These are phyloP conservation scores for Podilymbus podiceps DNA, from an alignment of 2,113 vertebrate genomes.

Conservation along the genomic window DNA sequence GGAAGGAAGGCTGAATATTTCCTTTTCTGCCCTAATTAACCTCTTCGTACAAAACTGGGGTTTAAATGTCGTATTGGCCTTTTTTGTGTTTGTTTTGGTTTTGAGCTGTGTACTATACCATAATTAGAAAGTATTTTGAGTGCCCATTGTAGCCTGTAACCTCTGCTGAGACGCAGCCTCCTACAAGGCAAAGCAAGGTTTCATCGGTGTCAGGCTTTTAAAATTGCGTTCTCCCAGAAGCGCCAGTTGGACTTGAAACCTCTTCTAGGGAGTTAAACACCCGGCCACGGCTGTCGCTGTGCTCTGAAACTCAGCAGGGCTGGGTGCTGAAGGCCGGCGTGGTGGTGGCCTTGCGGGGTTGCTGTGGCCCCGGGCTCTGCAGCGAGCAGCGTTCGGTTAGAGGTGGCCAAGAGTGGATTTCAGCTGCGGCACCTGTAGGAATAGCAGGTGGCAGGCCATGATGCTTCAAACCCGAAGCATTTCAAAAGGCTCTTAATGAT, in stretches of 20 bases:
- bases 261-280: not conserved
- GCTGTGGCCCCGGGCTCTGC: not conserved
- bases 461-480: not conserved
- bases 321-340: too few species aligned
- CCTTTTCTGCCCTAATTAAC: not conserved
- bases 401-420: not conserved
- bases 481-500: not conserved
- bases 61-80: not conserved
- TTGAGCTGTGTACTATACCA: not conserved
- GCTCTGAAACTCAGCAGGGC: not conserved
- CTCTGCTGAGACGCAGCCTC: not conserved
- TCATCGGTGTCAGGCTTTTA: not conserved
- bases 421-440: not conserved
- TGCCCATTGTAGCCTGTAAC: not conserved
- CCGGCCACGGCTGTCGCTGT: rapidly evolving
- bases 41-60: not conserved
- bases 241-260: not conserved
- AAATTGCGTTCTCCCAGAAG: not conserved
- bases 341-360: not conserved
- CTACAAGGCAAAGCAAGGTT: not conserved
- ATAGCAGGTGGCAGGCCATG: rapidly evolving
- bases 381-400: rapidly evolving
- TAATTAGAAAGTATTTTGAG: not conserved
- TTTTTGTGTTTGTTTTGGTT: not conserved
- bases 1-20: not conserved